phyloP scores from a whole-genome alignment of 2,797 vertebrate genomes.

The Myotis planiceps region DNA sequence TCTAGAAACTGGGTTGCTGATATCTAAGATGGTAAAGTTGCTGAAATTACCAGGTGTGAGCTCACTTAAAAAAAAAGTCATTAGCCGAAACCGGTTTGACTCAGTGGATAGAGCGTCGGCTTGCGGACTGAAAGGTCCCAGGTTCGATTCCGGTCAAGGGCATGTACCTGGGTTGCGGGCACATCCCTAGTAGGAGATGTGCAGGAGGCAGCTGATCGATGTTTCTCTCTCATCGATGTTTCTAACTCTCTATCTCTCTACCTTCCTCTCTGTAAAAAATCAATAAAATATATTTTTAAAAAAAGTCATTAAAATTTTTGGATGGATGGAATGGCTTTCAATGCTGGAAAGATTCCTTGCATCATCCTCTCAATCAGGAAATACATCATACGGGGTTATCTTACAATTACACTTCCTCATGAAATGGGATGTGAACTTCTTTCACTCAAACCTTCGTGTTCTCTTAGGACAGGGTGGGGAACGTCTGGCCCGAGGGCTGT shows the following conservation, averaged over 20 bases:
- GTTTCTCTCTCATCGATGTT: no score
- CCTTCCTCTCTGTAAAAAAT: no score
- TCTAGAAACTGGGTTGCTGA: neutral
- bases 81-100: no score
- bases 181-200: no score
- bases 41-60: neutral
- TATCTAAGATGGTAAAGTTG: neutral
- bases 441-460: neutral
- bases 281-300: no score
- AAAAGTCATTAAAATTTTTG: neutral
- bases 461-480: neutral
- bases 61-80: constrained; percentile 5
- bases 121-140: no score
- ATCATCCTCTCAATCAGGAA: neutral
- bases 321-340: neutral
- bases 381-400: neutral
- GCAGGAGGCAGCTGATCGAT: no score
- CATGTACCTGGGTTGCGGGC: no score
- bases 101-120: no score
- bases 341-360: neutral
- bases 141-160: no score
- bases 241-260: no score
- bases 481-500: no score
- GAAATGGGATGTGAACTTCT: neutral
- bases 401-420: neutral